Evolutionary conservation across 2,113 vertebrate genomes (phyloP).

Genomic region (Myotis lucifugus): DNA sequence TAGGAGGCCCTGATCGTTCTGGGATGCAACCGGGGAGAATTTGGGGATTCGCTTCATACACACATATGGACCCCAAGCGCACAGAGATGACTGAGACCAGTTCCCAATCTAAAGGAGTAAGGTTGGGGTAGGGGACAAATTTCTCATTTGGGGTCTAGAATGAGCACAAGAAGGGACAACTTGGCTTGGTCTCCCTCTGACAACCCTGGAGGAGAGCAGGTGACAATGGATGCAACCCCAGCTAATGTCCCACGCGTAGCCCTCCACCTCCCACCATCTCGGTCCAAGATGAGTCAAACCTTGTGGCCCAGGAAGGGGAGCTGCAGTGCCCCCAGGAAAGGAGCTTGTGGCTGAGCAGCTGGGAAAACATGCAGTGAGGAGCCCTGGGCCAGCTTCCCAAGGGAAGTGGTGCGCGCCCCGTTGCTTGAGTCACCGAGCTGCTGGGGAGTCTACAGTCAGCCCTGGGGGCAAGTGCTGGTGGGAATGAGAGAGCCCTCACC

Average conservation of each 20-base stretch:
- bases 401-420: constrained; percentile 51
- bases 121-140: not conserved
- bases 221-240: not conserved
- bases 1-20: not conserved
- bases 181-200: not conserved
- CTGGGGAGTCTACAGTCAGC: not conserved
- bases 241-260: not conserved
- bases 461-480: not conserved
- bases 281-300: constrained; percentile 43
- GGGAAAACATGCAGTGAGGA: constrained; percentile 7
- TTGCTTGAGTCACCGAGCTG: constrained; percentile 21
- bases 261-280: not conserved
- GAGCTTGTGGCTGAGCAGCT: not conserved
- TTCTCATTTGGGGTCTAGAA: not conserved
- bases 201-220: not conserved
- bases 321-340: constrained; percentile 25
- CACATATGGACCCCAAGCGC: not conserved
- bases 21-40: not conserved
- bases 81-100: not conserved
- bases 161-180: not conserved
- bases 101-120: not conserved
- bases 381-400: not conserved
- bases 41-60: not conserved
- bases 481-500: not conserved
- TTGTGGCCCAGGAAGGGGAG: not conserved